These are phyloP conservation scores for Solenodon paradoxus DNA, from an alignment of 2,113 vertebrate genomes.

Conservation along the genomic window DNA sequence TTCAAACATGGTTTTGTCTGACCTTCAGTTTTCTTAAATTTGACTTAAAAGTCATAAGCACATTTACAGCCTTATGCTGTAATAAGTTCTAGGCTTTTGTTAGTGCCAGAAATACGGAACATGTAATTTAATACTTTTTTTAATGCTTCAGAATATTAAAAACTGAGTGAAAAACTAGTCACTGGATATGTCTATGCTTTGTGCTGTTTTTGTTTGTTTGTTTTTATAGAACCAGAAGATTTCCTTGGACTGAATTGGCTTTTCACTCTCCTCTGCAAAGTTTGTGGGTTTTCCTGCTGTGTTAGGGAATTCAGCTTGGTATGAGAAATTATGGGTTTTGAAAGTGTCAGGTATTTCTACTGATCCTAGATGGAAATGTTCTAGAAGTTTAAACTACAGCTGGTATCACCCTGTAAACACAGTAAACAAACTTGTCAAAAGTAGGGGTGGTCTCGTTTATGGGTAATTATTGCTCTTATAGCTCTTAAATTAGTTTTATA, in stretches of 20 bases:
- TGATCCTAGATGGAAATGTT: slow-evolving; percentile 30
- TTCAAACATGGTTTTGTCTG: slow-evolving; percentile 34
- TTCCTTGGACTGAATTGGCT: slow-evolving; percentile 37
- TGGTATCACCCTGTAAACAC: background rate
- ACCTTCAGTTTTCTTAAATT: slow-evolving; percentile 15
- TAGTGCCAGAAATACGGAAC: background rate
- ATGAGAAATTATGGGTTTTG: slow-evolving; percentile 39
- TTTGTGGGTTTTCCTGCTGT: slow-evolving; percentile 54
- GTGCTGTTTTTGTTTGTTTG: slow-evolving; percentile 39
- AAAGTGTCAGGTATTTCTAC: slow-evolving; percentile 49
- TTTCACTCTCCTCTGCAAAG: slow-evolving; percentile 14
- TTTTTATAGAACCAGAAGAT: background rate
- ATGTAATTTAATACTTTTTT: slow-evolving; percentile 36
- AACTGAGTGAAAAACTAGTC: slow-evolving; percentile 20
- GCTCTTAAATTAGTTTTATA: background rate
- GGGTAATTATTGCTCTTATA: background rate
- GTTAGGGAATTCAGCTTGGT: slow-evolving; percentile 36
- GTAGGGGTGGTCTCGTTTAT: background rate
- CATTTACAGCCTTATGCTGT: background rate
- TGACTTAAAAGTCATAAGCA: background rate
- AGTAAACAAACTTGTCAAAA: background rate
- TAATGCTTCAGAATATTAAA: background rate
- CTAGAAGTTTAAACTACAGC: slow-evolving; percentile 6
- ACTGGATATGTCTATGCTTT: background rate
- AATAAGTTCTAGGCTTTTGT: background rate